Evolutionary conservation across 2,888 invertebrate genomes (phyloP).

Genomic region (Dynastes grantii): DNA sequence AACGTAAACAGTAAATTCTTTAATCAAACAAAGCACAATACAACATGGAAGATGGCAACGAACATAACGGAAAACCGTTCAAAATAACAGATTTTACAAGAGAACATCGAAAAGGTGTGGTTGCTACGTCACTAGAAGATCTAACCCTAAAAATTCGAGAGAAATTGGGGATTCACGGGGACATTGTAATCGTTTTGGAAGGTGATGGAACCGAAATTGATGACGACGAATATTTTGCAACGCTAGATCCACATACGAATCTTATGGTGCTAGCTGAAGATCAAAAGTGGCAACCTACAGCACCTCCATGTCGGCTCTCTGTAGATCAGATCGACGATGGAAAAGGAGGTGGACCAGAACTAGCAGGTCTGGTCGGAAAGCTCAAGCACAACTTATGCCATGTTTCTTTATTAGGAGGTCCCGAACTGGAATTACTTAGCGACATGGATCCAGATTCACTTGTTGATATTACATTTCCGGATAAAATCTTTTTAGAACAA

Average conservation of each 20-base stretch:
- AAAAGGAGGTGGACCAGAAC: constrained; percentile 73
- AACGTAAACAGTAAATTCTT: constrained; percentile 37
- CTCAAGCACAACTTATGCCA: constrained; percentile 88
- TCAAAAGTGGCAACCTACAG: constrained; percentile 82
- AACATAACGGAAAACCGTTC: constrained; percentile 76
- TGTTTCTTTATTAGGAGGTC: constrained; percentile 87
- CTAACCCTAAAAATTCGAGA: constrained; percentile 83
- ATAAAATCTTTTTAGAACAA: constrained; percentile 84
- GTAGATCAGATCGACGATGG: constrained; percentile 75
- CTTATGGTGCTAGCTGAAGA: constrained; percentile 86
- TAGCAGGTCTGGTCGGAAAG: constrained; percentile 84
- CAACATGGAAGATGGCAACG: constrained; percentile 74
- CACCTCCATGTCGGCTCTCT: constrained; percentile 77
- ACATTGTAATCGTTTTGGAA: constrained; percentile 88
- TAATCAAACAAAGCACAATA: constrained; percentile 47
- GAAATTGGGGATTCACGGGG: constrained; percentile 77
- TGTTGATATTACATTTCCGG: constrained; percentile 83
- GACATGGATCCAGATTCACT: constrained; percentile 93
- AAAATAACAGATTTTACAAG: constrained; percentile 87
- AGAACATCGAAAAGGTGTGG: constrained; percentile 87
- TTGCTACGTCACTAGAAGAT: constrained; percentile 85
- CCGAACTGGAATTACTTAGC: constrained; percentile 87
- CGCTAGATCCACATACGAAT: constrained; percentile 89
- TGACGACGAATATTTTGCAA: constrained; percentile 95
- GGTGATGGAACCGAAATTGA: constrained; percentile 96